Base-by-base conservation (phyloP, 2,888 invertebrate species). In the Ormyrus pomaceus region DNA sequence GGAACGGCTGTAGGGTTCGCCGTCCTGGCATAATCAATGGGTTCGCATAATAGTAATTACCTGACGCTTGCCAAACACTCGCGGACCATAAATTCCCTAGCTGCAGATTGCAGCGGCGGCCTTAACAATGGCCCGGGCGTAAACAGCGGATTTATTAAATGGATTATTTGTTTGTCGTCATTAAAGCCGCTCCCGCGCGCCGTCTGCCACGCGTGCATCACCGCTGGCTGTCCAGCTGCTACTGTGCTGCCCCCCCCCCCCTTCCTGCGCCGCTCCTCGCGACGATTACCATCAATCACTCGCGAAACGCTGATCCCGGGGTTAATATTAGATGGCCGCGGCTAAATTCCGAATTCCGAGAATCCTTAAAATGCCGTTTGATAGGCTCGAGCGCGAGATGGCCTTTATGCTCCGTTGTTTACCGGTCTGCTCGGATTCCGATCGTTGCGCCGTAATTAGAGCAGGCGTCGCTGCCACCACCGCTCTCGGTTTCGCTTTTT, bases 21-120 rank as follows among this genome's bases (percentile, higher is more conserved):
- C 62, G 11, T 71, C 51, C 65, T 46, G 68, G 56, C 71, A 79
- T 79, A 82, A 82, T 82, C 81, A 79, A 82, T 79, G 75, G 76
- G 45, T 45, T 79, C 79, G 73, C 82, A 82, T 82, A 77, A 82
- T 82, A 82, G 79, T 82, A 79, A 82, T 82, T 82, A 82, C 82
- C 79, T 69, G 77, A 70, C 68, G 81, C 81, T 82, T 79, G 81
- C 79, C 79, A 79, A 82, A 82, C 79, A 79, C 77, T 79, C 70
- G 73, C 53, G 61, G 65, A 13, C 76, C 72, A 78, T 82, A 82
- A 79, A 82, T 82, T 76, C 68, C 51, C 58, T 48, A 61, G 73
- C 64, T 74, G 66, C 75, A 81, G 74, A 64, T 77, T 74, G 79
- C 79, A 58, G 64, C 70, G 34, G 11, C 59, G 9, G 34, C 65